Percentiles rank a stretch among this genome's conserved stretches.
Evolutionary conservation across 2,113 vertebrate species (phyloP).

Genomic region (Peucedramus taeniatus): DNA sequence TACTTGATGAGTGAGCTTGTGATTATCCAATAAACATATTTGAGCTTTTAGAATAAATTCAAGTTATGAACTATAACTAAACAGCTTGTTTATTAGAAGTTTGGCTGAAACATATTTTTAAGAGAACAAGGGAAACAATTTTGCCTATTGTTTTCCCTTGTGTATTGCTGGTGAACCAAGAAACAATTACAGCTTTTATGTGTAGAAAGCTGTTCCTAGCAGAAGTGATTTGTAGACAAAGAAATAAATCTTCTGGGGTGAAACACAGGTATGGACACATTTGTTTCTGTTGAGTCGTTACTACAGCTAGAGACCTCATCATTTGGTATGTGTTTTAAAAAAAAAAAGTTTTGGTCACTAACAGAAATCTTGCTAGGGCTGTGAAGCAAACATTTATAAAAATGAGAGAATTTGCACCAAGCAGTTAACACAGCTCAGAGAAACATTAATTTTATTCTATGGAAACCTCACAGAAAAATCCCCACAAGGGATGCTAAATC

Average conservation of each 20-base stretch:
- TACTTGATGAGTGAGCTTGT: not conserved
- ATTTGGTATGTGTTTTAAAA: not conserved
- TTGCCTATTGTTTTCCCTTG: not conserved
- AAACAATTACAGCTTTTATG: slow-evolving; percentile 25
- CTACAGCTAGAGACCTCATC: not conserved
- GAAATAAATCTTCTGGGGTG: slow-evolving; percentile 5
- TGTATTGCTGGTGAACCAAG: not conserved
- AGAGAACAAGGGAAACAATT: not conserved
- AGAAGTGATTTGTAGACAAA: slow-evolving; percentile 20
- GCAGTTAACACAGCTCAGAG: slow-evolving; percentile 49
- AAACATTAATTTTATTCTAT: slow-evolving; percentile 41
- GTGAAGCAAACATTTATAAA: slow-evolving; percentile 20
- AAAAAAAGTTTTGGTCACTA: not conserved
- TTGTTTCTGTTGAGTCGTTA: not conserved
- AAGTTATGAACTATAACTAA: not conserved
- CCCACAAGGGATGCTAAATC: not conserved
- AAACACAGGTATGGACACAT: not conserved
- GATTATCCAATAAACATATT: not conserved
- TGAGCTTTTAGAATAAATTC: not conserved
- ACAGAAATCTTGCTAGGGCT: not conserved
- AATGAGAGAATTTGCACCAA: slow-evolving; percentile 35
- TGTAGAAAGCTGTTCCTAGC: slow-evolving; percentile 6
- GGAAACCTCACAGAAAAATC: slow-evolving; percentile 20
- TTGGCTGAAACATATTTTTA: not conserved
- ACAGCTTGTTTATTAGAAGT: not conserved